A percentile compares a stretch with the other conserved stretches of the same genome.
These are phyloP conservation scores for Galeruca laticollis DNA, from an alignment of 2,888 invertebrate genomes.

Conservation along the genomic window DNA sequence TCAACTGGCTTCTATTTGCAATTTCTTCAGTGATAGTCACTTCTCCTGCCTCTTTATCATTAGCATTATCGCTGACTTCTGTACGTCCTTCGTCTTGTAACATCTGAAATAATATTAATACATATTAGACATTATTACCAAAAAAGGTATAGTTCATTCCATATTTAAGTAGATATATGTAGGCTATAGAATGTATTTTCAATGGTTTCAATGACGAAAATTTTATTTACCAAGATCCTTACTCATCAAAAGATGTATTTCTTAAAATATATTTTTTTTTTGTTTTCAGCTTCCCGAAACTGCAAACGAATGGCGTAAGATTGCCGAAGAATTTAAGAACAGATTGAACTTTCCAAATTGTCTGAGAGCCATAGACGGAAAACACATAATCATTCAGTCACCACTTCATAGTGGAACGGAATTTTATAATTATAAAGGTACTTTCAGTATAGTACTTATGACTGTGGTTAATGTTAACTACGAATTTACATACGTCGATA, in stretches of 20 bases:
- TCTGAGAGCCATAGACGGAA: conserved; percentile 59
- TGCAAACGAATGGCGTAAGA: conserved; percentile 35
- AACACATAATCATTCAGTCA: conserved; percentile 55
- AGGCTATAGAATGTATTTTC: no score
- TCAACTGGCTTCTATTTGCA: no score
- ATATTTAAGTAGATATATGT: no score
- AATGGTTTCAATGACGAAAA: no score
- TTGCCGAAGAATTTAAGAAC: conserved; percentile 35
- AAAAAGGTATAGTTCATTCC: no score
- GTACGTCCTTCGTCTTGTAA: conserved; percentile 15
- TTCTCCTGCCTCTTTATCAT: no score
- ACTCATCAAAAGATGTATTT: no score
- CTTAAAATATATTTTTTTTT: no score
- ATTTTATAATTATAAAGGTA: conserved; percentile 57
- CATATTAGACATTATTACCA: no score
- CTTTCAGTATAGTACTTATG: conserved; percentile 59
- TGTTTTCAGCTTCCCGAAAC: conserved; percentile 33
- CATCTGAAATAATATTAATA: conserved; percentile 7
- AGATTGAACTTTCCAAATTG: conserved; percentile 54
- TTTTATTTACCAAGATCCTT: no score
- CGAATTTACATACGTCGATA: conserved; percentile 57
- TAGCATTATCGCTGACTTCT: no score
- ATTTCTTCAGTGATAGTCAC: no score
- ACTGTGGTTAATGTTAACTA: conserved; percentile 61
- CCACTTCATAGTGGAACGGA: conserved; percentile 54